These are phyloP conservation scores for Lampris megalopsis DNA, from an alignment of 2,113 vertebrate species.

Conservation along the genomic window DNA sequence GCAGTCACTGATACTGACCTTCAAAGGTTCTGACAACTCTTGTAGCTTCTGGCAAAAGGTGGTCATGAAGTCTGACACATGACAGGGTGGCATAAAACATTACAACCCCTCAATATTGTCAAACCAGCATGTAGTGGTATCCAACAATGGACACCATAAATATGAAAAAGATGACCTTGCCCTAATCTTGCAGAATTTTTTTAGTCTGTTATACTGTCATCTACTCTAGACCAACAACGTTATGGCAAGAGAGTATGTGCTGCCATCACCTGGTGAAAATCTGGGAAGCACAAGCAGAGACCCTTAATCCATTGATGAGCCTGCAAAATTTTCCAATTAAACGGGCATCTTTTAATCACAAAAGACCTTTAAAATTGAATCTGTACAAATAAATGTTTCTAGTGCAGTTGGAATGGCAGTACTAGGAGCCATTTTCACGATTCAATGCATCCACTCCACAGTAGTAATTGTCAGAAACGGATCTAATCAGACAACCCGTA, in stretches of 20 bases:
- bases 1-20: background rate
- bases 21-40: background rate
- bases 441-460: background rate
- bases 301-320: background rate
- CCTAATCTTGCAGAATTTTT: background rate
- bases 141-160: background rate
- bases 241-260: constrained; percentile 31
- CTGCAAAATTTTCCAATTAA: background rate
- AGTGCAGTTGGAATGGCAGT: constrained; percentile 41
- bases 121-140: background rate
- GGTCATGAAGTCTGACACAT: background rate
- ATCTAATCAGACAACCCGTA: background rate
- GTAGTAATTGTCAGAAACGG: background rate
- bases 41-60: background rate
- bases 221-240: background rate
- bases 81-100: too few species aligned
- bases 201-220: background rate
- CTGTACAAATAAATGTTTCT: constrained; percentile 32
- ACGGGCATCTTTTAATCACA: constrained; percentile 44
- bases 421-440: constrained; percentile 23
- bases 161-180: background rate
- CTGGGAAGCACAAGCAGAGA: background rate
- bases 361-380: constrained; percentile 42
- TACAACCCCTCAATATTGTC: too few species aligned
- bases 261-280: constrained; percentile 66